A percentile compares a stretch with the other conserved stretches of the same genome.
Evolutionary conservation across 1,140 invertebrate genomes (phyloP).

Genomic region (Aricia agestis): DNA sequence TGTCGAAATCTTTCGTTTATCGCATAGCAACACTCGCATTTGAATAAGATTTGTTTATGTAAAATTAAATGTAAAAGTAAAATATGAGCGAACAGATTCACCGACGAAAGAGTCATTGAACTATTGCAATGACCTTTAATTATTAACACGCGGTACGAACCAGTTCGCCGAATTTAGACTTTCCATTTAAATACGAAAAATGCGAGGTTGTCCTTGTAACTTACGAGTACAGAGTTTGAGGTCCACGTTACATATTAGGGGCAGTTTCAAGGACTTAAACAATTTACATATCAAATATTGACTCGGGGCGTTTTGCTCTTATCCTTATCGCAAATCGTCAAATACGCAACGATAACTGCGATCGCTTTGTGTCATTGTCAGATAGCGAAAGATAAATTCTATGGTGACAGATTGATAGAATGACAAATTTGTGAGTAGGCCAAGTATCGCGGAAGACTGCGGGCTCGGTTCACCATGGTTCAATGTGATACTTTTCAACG

Average conservation of each 20-base stretch:
- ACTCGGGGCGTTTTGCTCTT: background rate
- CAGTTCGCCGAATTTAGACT: slow-evolving; percentile 8
- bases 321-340: background rate
- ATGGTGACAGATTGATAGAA: slow-evolving; percentile 70
- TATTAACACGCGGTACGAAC: slow-evolving; percentile 9
- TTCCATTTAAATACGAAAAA: slow-evolving; percentile 15
- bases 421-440: slow-evolving; percentile 72
- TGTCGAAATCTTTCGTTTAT: background rate
- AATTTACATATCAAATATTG: background rate
- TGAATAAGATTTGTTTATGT: slow-evolving; percentile 1
- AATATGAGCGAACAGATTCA: slow-evolving; percentile 6
- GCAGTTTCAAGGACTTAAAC: background rate
- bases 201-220: background rate
- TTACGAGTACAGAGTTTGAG: background rate
- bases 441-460: slow-evolving; percentile 62
- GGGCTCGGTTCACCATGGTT: slow-evolving; percentile 69
- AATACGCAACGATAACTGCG: slow-evolving; percentile 18
- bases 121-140: slow-evolving; percentile 14
- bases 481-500: slow-evolving; percentile 72
- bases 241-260: too few relatives aligned
- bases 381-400: slow-evolving; percentile 56
- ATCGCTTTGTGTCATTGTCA: slow-evolving; percentile 21
- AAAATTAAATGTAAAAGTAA: background rate
- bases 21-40: background rate
- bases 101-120: slow-evolving; percentile 19